Conservation (phyloP, 1,140 invertebrate genomes). For the Batillaria attramentaria region DNA sequence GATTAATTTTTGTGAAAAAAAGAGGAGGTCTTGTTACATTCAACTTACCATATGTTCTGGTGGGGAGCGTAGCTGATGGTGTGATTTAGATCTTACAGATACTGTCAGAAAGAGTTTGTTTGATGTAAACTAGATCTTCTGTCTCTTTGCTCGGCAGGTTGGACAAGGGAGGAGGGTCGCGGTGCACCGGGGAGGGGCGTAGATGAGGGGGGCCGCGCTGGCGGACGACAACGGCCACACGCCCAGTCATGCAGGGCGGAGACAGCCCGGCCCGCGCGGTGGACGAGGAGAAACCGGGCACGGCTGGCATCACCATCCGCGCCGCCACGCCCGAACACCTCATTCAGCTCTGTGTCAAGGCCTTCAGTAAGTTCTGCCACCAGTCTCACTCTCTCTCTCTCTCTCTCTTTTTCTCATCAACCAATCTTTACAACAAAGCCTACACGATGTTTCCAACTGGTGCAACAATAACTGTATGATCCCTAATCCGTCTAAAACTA, state of each 20-base stretch:
- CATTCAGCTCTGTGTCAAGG: conserved; percentile 67
- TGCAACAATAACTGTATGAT: too few species aligned
- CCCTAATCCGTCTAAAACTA: too few species aligned
- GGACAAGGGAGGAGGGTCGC: not conserved
- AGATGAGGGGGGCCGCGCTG: conserved; percentile 3
- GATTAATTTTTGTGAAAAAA: too few species aligned
- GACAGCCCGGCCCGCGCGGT: conserved; percentile 37
- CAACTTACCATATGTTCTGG: too few species aligned
- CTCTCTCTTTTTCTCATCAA: not conserved
- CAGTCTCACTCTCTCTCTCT: too few species aligned
- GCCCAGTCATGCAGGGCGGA: conserved; percentile 37
- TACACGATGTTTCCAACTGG: too few species aligned
- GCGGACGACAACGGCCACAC: not conserved
- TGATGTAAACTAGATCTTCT: too few species aligned
- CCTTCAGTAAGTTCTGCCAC: conserved; percentile 70
- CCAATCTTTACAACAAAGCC: too few species aligned
- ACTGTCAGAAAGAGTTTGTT: too few species aligned
- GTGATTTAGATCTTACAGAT: too few species aligned
- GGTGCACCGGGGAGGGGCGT: not conserved
- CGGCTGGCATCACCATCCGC: conserved; percentile 66
- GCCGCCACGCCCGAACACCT: conserved; percentile 69
- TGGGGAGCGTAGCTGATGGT: too few species aligned
- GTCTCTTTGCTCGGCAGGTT: not conserved
- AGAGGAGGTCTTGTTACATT: too few species aligned
- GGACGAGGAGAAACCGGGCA: conserved; percentile 65